phyloP scores from a whole-genome alignment of 2,888 invertebrate genomes.

The Ichneumoninae sp. region DNA sequence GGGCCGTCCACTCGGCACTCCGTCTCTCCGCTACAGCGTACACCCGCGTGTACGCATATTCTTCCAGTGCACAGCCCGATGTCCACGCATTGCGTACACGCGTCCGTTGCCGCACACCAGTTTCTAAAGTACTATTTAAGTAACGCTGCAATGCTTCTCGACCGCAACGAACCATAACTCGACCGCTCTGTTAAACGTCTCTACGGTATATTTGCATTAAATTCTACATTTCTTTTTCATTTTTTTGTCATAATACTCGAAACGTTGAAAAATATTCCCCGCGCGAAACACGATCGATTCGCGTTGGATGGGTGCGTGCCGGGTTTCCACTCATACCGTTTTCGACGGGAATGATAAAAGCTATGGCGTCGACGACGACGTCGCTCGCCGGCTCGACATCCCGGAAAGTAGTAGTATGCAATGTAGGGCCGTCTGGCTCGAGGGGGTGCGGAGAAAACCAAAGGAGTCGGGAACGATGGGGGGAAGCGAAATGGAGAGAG shows the following conservation, averaged over 20 bases:
- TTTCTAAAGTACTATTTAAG: constrained; percentile 18
- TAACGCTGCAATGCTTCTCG: constrained; percentile 46
- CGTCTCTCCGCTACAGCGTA: background rate
- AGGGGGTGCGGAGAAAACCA: constrained; percentile 42
- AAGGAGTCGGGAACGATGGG: constrained; percentile 30
- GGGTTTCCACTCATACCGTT: constrained; percentile 25
- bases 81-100: background rate
- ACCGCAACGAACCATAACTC: constrained; percentile 57
- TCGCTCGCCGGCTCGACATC: constrained; percentile 38
- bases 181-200: constrained; percentile 43
- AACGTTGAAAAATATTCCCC: background rate
- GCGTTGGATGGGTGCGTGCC: constrained; percentile 22
- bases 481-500: constrained; percentile 19
- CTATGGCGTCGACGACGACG: constrained; percentile 45
- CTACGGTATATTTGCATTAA: background rate
- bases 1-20: constrained; percentile 21
- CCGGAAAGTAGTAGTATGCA: constrained; percentile 46
- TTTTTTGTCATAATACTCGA: background rate
- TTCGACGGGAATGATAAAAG: constrained; percentile 37
- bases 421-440: constrained; percentile 28
- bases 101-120: constrained; percentile 7
- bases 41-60: background rate
- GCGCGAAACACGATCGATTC: constrained; percentile 51
- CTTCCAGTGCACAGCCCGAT: background rate
- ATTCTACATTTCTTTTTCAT: background rate